Evolutionary conservation across 2,797 vertebrate genomes (phyloP).

Genomic region (Macrochelys suwanniensis): DNA sequence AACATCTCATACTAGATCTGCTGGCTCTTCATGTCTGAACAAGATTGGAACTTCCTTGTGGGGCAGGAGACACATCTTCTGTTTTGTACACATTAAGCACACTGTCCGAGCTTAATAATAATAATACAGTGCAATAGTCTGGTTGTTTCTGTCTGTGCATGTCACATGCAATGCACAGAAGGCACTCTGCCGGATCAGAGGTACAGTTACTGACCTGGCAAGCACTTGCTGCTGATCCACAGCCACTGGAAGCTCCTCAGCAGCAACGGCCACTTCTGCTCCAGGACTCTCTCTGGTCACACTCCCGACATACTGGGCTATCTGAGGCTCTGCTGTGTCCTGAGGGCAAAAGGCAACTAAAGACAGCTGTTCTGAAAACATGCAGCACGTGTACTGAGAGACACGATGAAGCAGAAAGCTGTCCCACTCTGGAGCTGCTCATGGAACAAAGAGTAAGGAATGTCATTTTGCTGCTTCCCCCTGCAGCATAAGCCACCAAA

Average conservation of each 20-base stretch:
- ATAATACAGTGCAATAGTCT: neutral
- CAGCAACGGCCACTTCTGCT: neutral
- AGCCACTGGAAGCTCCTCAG: conserved; percentile 13
- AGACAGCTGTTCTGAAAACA: neutral
- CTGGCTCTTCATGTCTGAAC: neutral
- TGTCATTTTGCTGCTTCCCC: neutral
- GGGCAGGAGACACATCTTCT: rapidly evolving
- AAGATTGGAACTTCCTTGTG: neutral
- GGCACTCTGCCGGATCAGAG: rapidly evolving
- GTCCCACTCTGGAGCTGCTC: neutral
- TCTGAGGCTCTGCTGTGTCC: conserved; percentile 6
- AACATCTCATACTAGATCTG: rapidly evolving
- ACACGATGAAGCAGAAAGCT: rapidly evolving
- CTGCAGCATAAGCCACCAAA: neutral
- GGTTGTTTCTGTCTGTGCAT: neutral
- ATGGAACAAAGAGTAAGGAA: neutral
- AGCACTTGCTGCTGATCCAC: conserved; percentile 88
- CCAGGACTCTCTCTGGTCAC: conserved; percentile 15
- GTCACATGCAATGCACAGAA: neutral
- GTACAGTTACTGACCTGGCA: conserved; percentile 83
- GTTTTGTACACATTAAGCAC: neutral
- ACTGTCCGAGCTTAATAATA: neutral
- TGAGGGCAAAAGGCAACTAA: conserved; percentile 28
- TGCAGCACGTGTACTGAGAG: rapidly evolving
- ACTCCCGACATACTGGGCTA: neutral